phyloP scores from a whole-genome alignment of 1,140 invertebrate genomes.

The Brevipalpus yothersi region DNA sequence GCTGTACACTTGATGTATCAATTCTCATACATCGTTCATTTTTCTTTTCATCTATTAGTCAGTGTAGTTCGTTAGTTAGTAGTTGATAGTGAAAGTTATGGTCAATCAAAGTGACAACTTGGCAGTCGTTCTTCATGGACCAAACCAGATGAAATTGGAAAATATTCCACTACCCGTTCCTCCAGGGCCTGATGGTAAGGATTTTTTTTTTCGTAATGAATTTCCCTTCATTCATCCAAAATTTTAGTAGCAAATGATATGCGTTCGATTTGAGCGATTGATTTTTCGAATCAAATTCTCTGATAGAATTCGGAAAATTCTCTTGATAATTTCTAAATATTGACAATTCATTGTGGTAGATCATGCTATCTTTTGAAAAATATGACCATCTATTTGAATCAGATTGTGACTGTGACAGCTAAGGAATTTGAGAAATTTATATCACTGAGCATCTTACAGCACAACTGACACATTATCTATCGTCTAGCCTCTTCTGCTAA shows the following conservation, averaged over 20 bases:
- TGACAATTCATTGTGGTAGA: no score
- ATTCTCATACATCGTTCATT: not conserved
- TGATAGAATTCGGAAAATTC: not conserved
- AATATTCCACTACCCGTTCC: not conserved
- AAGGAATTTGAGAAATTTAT: not conserved
- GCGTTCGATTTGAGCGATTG: not conserved
- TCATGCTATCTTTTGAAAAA: no score
- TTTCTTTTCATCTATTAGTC: not conserved
- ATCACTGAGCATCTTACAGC: no score
- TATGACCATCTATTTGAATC: no score
- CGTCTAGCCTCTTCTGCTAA: no score
- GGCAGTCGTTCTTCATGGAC: conserved; percentile 1
- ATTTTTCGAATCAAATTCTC: not conserved
- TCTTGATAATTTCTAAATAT: no score
- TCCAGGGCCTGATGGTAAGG: conserved; percentile 3
- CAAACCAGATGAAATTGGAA: conserved; percentile 4
- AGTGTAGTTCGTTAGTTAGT: not conserved
- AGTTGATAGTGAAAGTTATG: not conserved
- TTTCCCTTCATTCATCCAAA: not conserved
- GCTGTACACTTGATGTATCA: not conserved
- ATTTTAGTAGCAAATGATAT: not conserved
- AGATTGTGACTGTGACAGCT: not conserved
- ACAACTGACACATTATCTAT: no score
- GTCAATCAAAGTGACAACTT: not conserved
- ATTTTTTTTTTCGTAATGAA: not conserved